Evolutionary conservation across 1,140 invertebrate genomes (phyloP), one percentile per base, ranked within the genome.

Genomic region (Brachionus plicatilis): DNA sequence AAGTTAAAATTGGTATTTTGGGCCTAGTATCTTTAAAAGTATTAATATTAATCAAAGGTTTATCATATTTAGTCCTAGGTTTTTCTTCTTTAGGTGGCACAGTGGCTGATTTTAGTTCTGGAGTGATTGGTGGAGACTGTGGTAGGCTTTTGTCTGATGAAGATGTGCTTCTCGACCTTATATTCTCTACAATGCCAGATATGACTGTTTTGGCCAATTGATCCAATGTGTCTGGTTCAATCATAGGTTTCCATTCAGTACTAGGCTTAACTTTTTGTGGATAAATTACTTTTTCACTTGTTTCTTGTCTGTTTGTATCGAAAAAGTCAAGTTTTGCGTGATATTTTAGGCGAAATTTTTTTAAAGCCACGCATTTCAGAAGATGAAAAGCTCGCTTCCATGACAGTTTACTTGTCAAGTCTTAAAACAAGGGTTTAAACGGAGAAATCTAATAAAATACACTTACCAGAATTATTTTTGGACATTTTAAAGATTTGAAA

Each of bases 311-410:
- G 8, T 43, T 24, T 20, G 3, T 2, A 2, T 75, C 37, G 17
- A 20, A 43, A 3, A 43, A 12, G 37, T 75, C 37, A 11, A 75
- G 14, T 43, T 76, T 50, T 14, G 47, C 43, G 27, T 50, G 43
- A 14, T 50, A 50, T 50, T 76, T 76, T 24, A 76, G 0, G 0
- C 45, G 43, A 76, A 76, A 76, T 50, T 53, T 76, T 53, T 14
- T 33, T 11, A 76, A 50, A 12, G 72, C 72, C 33, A 76, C 72
- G 27, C 72, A 76, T 76, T 76, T 76, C 20, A 76, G 27, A 27
- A 76, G 45, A 76, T 76, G 72, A 50, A 76, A 76, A 12, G 72
- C 72, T 24, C 72, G 41, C 53, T 76, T 50, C 72, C 72, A 76
- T 0, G 72, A 76, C 17, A 43, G 8, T 43, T 72, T 72, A 17